Base-by-base conservation (phyloP, 1,140 invertebrate genomes). In the Chelonus insularis region DNA sequence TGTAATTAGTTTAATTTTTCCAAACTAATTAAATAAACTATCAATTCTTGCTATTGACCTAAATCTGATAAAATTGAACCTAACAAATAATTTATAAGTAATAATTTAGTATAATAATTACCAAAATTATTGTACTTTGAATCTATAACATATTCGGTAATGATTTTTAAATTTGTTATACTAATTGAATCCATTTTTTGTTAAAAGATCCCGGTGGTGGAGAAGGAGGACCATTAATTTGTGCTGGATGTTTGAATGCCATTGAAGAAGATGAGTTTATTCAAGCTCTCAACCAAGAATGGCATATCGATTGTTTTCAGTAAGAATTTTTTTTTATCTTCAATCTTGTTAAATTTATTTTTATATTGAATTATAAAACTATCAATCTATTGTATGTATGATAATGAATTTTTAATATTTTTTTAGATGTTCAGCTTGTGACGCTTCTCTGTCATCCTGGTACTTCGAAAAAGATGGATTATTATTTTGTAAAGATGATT, bases 401-500 rank as follows among this genome's bases (percentile, higher is more conserved):
- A n/a, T n/a, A n/a, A n/a, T 60, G 2, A 39, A 20, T 58, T 23
- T 25, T 48, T 23, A 47, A 62, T 36, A 11, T 29, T 29, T 29
- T 29, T 29, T 29, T 29, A 93, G 93, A 75, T 96, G 94, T 79
- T 94, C 92, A 18, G 91, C 89, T 0, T 96, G 94, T 78, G 91
- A 94, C 77, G 84, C 84, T 8, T 83, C 88, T 43, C 80, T 96
- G n/a, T 90, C 90, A 4, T 91, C 87, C 61, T 96, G 94, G 94
- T 96, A 96, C 79, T 95, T 95, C 81, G 94, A 96, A 81, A 95
- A 94, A 73, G 89, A 93, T 78, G 93, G 93, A 0, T 73, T 94
- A 41, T 82, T 96, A 9, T 96, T 94, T 80, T 97, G 94, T 71
- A 91, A 92, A 72, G 85, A 89, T 67, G 93, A 97, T 76, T 97